phyloP scores from a whole-genome alignment of 1,140 invertebrate species.

The Lordiphosa stackelbergi region DNA sequence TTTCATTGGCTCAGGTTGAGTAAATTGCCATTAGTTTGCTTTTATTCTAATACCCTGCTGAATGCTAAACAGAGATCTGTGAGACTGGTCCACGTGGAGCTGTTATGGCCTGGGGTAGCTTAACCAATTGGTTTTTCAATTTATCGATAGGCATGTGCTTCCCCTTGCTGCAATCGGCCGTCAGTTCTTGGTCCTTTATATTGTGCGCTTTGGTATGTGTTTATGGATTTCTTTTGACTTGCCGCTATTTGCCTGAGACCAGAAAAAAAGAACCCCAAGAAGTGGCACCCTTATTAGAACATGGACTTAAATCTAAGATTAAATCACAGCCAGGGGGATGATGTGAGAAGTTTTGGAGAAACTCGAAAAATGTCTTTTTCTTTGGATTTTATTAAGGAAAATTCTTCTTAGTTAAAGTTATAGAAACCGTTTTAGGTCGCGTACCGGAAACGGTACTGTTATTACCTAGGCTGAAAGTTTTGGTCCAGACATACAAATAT shows the following conservation, averaged over 20 bases:
- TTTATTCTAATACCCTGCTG: not conserved
- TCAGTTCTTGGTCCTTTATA: slow-evolving; percentile 83
- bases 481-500: too few relatives aligned
- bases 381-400: too few relatives aligned
- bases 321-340: slow-evolving; percentile 73
- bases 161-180: slow-evolving; percentile 80
- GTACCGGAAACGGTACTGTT: too few relatives aligned
- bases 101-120: slow-evolving; percentile 90
- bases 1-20: slow-evolving; percentile 80
- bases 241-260: slow-evolving; percentile 84
- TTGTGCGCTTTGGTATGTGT: slow-evolving; percentile 81
- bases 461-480: too few relatives aligned
- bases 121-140: slow-evolving; percentile 92
- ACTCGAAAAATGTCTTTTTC: too few relatives aligned
- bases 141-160: slow-evolving; percentile 88
- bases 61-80: slow-evolving; percentile 84
- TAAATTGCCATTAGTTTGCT: not conserved
- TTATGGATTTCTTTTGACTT: slow-evolving; percentile 80
- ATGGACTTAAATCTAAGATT: slow-evolving; percentile 69
- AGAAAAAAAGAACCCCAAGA: slow-evolving; percentile 81
- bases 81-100: slow-evolving; percentile 86
- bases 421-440: too few relatives aligned
- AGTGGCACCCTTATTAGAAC: slow-evolving; percentile 78
- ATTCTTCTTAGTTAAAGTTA: too few relatives aligned
- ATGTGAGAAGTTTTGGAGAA: too few relatives aligned